Evolutionary conservation across 1,140 invertebrate genomes (phyloP).

Genomic region (Cherax destructor): DNA sequence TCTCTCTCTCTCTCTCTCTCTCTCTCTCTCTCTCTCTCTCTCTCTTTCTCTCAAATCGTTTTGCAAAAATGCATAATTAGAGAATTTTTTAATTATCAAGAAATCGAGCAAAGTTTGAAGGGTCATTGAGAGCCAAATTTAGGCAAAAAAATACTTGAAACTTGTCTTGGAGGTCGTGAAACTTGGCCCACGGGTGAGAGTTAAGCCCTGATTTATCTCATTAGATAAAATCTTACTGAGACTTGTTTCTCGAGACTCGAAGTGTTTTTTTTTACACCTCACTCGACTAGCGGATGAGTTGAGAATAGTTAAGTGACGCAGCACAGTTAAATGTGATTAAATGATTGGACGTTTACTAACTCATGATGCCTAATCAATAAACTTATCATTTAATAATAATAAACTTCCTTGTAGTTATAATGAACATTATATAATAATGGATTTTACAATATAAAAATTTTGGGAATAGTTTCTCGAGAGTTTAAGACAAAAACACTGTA

Average conservation of each 20-base stretch:
- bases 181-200: conserved; percentile 34
- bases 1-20: neutral
- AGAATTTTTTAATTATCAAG: conserved; percentile 58
- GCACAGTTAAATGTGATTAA: too few relatives aligned
- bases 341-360: too few relatives aligned
- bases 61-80: conserved; percentile 64
- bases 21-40: neutral
- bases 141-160: conserved; percentile 49
- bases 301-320: neutral
- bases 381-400: too few relatives aligned
- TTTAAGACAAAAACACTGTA: too few relatives aligned
- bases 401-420: too few relatives aligned
- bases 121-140: conserved; percentile 62
- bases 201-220: conserved; percentile 66
- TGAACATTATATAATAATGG: too few relatives aligned
- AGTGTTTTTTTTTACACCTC: neutral
- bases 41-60: neutral
- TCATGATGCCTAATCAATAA: too few relatives aligned
- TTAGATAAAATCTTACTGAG: conserved; percentile 44
- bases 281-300: neutral
- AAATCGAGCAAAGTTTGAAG: conserved; percentile 58
- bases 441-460: too few relatives aligned
- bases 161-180: conserved; percentile 47
- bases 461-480: too few relatives aligned
- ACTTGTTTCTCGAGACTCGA: conserved; percentile 47